A percentile compares a stretch with the other conserved stretches of the same genome.
Conservation (phyloP, 2,888 invertebrate genomes). For the Callimorpha dominula region DNA sequence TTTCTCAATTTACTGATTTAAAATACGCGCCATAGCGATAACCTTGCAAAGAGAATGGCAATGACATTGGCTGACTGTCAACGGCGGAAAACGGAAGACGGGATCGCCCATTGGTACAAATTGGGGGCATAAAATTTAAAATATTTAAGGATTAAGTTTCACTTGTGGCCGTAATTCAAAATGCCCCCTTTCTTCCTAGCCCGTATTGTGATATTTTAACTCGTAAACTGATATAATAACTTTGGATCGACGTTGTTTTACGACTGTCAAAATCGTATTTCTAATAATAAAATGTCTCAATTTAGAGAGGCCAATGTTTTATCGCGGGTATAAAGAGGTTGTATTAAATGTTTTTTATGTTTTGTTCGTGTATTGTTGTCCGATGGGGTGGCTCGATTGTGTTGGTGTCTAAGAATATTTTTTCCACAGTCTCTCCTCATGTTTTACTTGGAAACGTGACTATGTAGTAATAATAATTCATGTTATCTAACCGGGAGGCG, state of each 20-base stretch:
- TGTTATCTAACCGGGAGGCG: slow-evolving; percentile 69
- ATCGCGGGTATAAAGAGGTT: slow-evolving; percentile 76
- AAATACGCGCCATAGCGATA: slow-evolving; percentile 56
- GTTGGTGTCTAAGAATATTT: slow-evolving; percentile 37
- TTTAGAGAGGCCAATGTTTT: slow-evolving; percentile 82
- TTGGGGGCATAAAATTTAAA: slow-evolving; percentile 43
- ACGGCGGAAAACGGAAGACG: slow-evolving; percentile 74
- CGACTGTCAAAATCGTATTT: slow-evolving; percentile 84
- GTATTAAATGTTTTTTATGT: slow-evolving; percentile 74
- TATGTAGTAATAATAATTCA: slow-evolving; percentile 67
- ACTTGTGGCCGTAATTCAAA: slow-evolving; percentile 42
- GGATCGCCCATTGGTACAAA: slow-evolving; percentile 56
- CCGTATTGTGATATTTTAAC: slow-evolving; percentile 74
- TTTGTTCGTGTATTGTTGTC: slow-evolving; percentile 70
- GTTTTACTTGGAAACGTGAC: slow-evolving; percentile 63
- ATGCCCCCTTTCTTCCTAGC: slow-evolving; percentile 54
- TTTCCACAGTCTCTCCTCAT: slow-evolving; percentile 42
- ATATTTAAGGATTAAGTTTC: slow-evolving; percentile 42
- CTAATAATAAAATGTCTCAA: slow-evolving; percentile 86
- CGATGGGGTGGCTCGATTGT: slow-evolving; percentile 65
- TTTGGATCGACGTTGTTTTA: slow-evolving; percentile 75
- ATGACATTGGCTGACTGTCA: slow-evolving; percentile 78
- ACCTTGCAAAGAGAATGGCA: slow-evolving; percentile 78
- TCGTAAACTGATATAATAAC: slow-evolving; percentile 83
- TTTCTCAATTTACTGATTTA: slow-evolving; percentile 58